Base-by-base conservation (phyloP, 92 coral and sea anemone species). In the Zoanthus gigantus region DNA sequence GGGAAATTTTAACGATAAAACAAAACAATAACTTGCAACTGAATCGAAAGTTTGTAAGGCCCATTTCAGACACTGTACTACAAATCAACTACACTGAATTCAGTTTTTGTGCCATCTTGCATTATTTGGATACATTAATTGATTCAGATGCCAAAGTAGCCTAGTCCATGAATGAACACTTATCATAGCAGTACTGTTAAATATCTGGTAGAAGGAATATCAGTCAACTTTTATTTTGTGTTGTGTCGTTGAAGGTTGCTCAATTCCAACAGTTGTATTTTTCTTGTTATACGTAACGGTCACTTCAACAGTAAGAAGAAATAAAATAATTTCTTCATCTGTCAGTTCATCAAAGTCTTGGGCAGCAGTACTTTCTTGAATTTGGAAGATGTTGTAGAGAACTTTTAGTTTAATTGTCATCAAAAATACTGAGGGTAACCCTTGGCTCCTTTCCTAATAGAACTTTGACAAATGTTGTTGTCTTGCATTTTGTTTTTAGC, bases 261-360 rank as follows among this genome's bases (percentile, higher is more conserved):
- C 73, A 56, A 90, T 52, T 29, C 78, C 65, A 74, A 84, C 83
- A 16, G 79, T 69, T 10, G 48, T 72, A 0, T 61, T 67, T 79
- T 86, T 82, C 72, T 87, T 79, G 83, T 82, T 82, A 78, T 87
- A 90, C 29, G 54, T 72, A 5, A 90, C 72, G 44, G 69, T 79
- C 18, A 85, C 90, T 57, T 90, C 81, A 46, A 81, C 90, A 84
- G 80, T 65, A 50, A 85, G 66, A 47, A 84, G 86, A 68, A 76
- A 86, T 69, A 53, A 23, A 78, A 78, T 78, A 61, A n/a, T 77
- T 77, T 77, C 83, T 78, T 78, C 83, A 61, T 78, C 69, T 78
- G 46, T 52, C 37, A 78, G 83, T 29, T 78, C 52, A 78, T 78
- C n/a, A 54, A 78, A 78, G 68, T 78, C 68, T 61, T 78, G 45